phyloP scores from a whole-genome alignment of 2,797 vertebrate species.

The Melanotaenia parkinsoni region DNA sequence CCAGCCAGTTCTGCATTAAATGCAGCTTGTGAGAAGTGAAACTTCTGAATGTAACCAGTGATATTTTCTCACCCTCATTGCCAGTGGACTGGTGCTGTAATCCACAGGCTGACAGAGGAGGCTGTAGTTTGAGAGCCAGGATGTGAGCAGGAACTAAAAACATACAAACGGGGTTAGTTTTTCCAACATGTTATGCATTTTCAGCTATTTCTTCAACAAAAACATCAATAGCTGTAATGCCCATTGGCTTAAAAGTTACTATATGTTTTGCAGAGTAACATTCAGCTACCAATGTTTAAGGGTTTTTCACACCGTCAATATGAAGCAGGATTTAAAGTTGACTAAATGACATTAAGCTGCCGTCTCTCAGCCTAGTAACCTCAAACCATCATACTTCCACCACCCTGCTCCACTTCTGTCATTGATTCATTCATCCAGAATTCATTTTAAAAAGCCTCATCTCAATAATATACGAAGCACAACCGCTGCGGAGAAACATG shows the following conservation, averaged over 20 bases:
- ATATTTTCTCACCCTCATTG: slow-evolving; percentile 74
- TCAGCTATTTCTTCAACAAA: too few species aligned
- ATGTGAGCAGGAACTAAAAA: slow-evolving; percentile 82
- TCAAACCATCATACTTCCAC: background rate
- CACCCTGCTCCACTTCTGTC: background rate
- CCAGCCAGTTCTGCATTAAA: background rate
- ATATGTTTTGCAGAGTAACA: background rate
- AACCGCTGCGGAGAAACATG: background rate
- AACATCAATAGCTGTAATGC: background rate
- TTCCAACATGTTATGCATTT: too few species aligned
- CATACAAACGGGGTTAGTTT: background rate
- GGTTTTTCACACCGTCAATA: background rate
- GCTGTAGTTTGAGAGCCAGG: slow-evolving; percentile 80
- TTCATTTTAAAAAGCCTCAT: background rate
- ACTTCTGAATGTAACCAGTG: background rate
- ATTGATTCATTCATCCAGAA: background rate
- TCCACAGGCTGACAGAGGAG: slow-evolving; percentile 84
- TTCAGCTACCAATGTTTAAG: too few species aligned
- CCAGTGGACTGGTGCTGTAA: slow-evolving; percentile 77
- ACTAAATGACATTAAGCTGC: background rate
- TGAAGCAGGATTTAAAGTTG: background rate
- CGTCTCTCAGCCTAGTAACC: background rate
- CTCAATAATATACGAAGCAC: background rate
- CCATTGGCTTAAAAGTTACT: background rate
- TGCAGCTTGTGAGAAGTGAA: background rate